These are phyloP conservation scores for Drosophila lowei DNA, from an alignment of 1,140 invertebrate genomes.

Conservation along the genomic window DNA sequence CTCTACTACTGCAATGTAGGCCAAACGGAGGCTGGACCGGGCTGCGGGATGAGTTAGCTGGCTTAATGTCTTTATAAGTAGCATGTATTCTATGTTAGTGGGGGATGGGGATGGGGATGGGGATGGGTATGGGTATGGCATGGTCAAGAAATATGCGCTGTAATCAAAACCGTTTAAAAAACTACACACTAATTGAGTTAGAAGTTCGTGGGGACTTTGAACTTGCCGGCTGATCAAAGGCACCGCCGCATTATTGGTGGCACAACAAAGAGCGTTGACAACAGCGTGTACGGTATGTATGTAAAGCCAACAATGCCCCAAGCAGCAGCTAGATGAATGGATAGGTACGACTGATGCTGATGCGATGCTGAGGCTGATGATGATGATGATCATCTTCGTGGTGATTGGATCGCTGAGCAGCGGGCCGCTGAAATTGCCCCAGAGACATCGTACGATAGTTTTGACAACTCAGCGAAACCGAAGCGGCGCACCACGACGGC, in stretches of 20 bases:
- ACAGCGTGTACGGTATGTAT: constrained; percentile 33
- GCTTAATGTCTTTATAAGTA: constrained; percentile 80
- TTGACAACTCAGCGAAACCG: constrained; percentile 65
- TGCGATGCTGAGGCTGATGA: constrained; percentile 41
- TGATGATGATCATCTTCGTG: background rate
- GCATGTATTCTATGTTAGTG: constrained; percentile 36
- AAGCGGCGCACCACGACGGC: constrained; percentile 25
- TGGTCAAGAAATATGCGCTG: constrained; percentile 60
- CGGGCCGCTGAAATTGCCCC: constrained; percentile 69
- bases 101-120: background rate
- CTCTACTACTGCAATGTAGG: constrained; percentile 34
- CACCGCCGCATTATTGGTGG: constrained; percentile 69
- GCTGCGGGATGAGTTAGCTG: constrained; percentile 38
- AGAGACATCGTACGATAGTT: constrained; percentile 68
- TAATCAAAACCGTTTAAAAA: constrained; percentile 82
- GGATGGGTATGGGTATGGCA: too few relatives aligned
- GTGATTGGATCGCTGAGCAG: constrained; percentile 41
- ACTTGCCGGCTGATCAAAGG: constrained; percentile 69
- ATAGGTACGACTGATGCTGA: constrained; percentile 32
- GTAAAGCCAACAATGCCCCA: constrained; percentile 73
- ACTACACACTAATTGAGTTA: constrained; percentile 79
- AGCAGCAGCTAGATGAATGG: constrained; percentile 51
- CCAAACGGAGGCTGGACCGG: constrained; percentile 46
- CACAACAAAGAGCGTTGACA: constrained; percentile 81
- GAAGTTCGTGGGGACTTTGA: constrained; percentile 72